phyloP scores from a whole-genome alignment of 2,888 invertebrate genomes.

The Platycheirus rosarum region DNA sequence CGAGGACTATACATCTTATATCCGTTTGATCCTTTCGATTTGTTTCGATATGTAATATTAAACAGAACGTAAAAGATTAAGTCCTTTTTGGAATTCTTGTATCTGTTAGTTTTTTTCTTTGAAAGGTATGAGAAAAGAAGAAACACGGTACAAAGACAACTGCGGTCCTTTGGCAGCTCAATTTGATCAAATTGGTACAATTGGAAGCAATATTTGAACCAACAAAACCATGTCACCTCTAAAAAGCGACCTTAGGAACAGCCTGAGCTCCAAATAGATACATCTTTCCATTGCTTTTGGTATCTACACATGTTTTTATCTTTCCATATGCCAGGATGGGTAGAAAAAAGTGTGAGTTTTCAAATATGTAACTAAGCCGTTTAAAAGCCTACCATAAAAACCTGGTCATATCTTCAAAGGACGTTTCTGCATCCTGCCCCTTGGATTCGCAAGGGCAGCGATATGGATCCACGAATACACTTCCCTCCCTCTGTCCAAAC shows the following conservation, averaged over 20 bases:
- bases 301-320: slow-evolving; percentile 17
- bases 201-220: not conserved
- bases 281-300: not conserved
- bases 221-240: slow-evolving; percentile 9
- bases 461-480: slow-evolving; percentile 29
- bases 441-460: slow-evolving; percentile 15
- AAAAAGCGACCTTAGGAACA: not conserved
- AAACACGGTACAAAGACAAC: not conserved
- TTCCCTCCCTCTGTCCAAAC: not conserved
- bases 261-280: slow-evolving; percentile 12
- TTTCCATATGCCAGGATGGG: slow-evolving; percentile 46
- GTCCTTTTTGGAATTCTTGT: slow-evolving; percentile 27
- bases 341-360: slow-evolving; percentile 37
- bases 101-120: slow-evolving; percentile 18
- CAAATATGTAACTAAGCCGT: slow-evolving; percentile 46
- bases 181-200: not conserved
- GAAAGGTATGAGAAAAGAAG: not conserved
- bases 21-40: slow-evolving; percentile 44
- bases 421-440: slow-evolving; percentile 11
- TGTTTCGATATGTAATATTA: slow-evolving; percentile 47
- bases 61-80: slow-evolving; percentile 53
- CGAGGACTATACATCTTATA: slow-evolving; percentile 19
- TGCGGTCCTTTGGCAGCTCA: not conserved
- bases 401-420: slow-evolving; percentile 38
- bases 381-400: slow-evolving; percentile 41